Conservation (phyloP, 2,113 vertebrate genomes). For the Gasterosteus aculeatus region DNA sequence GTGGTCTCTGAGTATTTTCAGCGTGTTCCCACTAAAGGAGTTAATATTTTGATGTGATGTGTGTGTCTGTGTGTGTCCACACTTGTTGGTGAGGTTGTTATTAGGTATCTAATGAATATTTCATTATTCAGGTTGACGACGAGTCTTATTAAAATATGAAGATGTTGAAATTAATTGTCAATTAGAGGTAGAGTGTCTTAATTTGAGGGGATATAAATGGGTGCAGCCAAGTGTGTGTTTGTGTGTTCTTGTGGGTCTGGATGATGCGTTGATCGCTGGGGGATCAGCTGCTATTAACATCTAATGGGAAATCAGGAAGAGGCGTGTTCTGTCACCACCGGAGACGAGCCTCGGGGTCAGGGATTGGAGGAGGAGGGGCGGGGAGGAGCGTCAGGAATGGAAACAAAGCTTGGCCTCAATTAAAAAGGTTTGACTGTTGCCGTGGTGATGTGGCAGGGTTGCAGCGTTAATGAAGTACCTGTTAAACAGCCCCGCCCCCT, state of each 20-base stretch:
- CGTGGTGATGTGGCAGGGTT: constrained; percentile 77
- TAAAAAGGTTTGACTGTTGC: constrained; percentile 79
- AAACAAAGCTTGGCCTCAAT: constrained; percentile 84
- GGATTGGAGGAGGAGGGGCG: constrained; percentile 72
- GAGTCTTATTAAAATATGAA: constrained; percentile 88
- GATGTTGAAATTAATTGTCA: constrained; percentile 90
- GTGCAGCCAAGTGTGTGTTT: constrained; percentile 63
- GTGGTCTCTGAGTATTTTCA: constrained; percentile 25
- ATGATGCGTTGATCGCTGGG: constrained; percentile 68
- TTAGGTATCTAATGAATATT: constrained; percentile 86
- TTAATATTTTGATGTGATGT: constrained; percentile 43
- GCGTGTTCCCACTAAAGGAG: constrained; percentile 32
- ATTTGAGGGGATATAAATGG: constrained; percentile 84
- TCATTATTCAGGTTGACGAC: constrained; percentile 85
- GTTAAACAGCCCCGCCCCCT: constrained; percentile 84
- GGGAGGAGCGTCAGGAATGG: constrained; percentile 72
- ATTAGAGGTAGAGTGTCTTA: constrained; percentile 86
- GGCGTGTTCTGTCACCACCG: constrained; percentile 76
- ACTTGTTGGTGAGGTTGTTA: constrained; percentile 67
- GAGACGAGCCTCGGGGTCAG: constrained; percentile 75
- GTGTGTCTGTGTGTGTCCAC: constrained; percentile 38
- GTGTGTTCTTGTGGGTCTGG: constrained; percentile 44
- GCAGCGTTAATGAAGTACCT: constrained; percentile 86
- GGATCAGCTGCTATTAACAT: constrained; percentile 78
- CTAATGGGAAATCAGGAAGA: constrained; percentile 83